Evolutionary conservation across 2,888 invertebrate genomes (phyloP).

Genomic region (Troglohyphantes excavatus): DNA sequence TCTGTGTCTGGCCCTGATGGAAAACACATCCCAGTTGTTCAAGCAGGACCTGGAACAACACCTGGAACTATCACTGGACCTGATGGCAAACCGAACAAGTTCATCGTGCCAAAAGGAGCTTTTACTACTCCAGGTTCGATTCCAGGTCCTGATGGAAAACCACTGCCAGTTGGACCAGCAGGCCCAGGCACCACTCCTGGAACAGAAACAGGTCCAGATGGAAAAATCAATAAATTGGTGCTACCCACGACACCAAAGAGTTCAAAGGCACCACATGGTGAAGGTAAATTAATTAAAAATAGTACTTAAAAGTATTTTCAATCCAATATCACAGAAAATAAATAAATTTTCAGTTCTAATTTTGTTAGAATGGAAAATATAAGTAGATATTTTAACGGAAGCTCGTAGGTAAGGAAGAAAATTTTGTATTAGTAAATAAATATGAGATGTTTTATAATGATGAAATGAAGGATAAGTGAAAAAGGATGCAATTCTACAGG

Average conservation of each 20-base stretch:
- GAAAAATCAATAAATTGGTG: not conserved
- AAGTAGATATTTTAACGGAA: no score
- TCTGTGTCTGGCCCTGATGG: conserved; percentile 15
- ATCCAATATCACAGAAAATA: no score
- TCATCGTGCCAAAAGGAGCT: conserved; percentile 12
- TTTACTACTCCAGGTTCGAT: not conserved
- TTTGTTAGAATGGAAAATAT: no score
- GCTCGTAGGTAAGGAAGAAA: no score
- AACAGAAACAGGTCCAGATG: conserved; percentile 19
- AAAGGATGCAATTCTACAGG: no score
- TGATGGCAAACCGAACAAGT: conserved; percentile 7
- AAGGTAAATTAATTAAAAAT: no score
- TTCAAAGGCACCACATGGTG: not conserved
- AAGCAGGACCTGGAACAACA: conserved; percentile 28
- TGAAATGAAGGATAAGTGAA: no score
- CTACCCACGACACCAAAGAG: not conserved
- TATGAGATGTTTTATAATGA: no score
- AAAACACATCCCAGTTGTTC: conserved; percentile 13
- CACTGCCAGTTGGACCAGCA: not conserved
- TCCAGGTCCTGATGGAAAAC: not conserved
- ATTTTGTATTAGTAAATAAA: no score
- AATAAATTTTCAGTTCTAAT: no score
- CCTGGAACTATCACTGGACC: conserved; percentile 30
- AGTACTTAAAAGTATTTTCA: no score
- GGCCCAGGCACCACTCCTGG: conserved; percentile 19